These are phyloP conservation scores for Lepidocyrtoides sp. DNA, from an alignment of 2,888 invertebrate species.

Conservation along the genomic window DNA sequence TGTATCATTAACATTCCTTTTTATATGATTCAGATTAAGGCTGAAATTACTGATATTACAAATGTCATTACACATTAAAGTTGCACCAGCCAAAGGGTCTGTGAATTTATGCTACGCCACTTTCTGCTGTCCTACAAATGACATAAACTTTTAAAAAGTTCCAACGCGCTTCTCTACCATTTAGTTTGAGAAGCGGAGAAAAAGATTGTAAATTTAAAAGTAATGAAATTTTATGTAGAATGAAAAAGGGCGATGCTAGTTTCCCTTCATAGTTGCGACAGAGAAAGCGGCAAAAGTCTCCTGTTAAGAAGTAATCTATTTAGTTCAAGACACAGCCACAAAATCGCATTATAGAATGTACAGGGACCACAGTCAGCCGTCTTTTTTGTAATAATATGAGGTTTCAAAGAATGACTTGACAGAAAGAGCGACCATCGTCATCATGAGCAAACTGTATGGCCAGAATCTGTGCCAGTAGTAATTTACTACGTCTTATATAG, in stretches of 20 bases:
- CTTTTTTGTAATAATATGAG: conserved; percentile 68
- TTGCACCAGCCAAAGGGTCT: too few relatives aligned
- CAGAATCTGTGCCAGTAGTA: neutral
- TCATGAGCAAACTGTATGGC: neutral
- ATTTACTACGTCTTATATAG: too few relatives aligned
- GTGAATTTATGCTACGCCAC: too few relatives aligned
- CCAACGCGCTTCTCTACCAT: too few relatives aligned
- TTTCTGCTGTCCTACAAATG: too few relatives aligned
- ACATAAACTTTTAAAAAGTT: too few relatives aligned
- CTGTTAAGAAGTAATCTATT: conserved; percentile 74
- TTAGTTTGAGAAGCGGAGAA: neutral
- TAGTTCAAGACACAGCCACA: conserved; percentile 75
- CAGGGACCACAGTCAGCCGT: conserved; percentile 69
- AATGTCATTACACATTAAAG: too few relatives aligned
- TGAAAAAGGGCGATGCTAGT: conserved; percentile 55
- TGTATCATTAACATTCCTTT: too few relatives aligned
- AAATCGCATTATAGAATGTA: conserved; percentile 74
- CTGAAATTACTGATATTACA: too few relatives aligned
- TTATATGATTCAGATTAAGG: too few relatives aligned
- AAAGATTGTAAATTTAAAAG: conserved; percentile 33
- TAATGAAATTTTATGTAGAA: conserved; percentile 70
- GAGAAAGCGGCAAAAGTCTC: conserved; percentile 45
- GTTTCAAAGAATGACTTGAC: conserved; percentile 50
- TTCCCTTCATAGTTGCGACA: conserved; percentile 3
- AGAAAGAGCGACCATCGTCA: conserved; percentile 36